Conservation (phyloP, 2,888 invertebrate species). For the Xanthorhoe designata region DNA sequence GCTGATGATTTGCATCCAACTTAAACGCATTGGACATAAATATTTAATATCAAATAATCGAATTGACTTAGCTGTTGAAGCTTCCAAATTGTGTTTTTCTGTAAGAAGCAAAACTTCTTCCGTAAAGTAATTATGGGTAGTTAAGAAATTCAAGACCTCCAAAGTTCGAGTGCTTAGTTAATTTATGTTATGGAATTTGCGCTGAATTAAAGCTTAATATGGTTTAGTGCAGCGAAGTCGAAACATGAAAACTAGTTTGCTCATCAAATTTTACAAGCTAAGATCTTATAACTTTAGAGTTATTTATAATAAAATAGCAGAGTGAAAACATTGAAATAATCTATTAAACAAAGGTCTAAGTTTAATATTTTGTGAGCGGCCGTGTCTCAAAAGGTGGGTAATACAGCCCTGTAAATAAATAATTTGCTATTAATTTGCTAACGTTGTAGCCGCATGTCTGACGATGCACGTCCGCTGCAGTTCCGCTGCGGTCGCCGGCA, state of each 20-base stretch:
- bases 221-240: slow-evolving; percentile 19
- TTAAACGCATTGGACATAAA: no score
- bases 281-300: neutral
- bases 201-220: slow-evolving; percentile 25
- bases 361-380: no score
- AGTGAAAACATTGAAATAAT: neutral
- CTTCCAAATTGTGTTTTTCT: slow-evolving; percentile 20
- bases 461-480: slow-evolving; percentile 47
- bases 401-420: slow-evolving; percentile 28
- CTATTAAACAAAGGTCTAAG: no score
- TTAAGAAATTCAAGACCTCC: slow-evolving; percentile 64
- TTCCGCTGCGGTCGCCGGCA: slow-evolving; percentile 47
- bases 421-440: slow-evolving; percentile 44
- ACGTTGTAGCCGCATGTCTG: slow-evolving; percentile 45
- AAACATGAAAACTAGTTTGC: slow-evolving; percentile 5
- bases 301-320: neutral
- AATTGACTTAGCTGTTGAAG: neutral
- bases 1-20: no score
- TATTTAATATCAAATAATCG: no score
- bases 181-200: slow-evolving; percentile 50
- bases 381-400: neutral
- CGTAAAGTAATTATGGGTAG: slow-evolving; percentile 67
- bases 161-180: slow-evolving; percentile 60
- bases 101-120: slow-evolving; percentile 56
- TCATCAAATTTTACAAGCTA: neutral